phyloP scores from a whole-genome alignment of 2,888 invertebrate species.

The Trissoscelio sp. region DNA sequence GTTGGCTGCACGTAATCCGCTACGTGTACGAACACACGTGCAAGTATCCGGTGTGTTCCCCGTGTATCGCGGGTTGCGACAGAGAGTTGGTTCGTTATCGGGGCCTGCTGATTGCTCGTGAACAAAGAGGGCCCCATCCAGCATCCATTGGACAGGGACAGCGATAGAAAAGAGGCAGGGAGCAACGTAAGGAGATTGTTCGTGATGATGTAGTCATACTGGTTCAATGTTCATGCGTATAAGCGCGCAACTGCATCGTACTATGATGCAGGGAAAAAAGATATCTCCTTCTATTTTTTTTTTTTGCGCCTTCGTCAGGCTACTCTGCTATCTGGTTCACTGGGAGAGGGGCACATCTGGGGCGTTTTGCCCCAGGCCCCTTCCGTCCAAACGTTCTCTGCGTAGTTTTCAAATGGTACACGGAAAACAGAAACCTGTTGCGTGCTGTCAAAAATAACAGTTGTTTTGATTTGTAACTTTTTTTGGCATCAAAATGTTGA shows the following conservation, averaged over 20 bases:
- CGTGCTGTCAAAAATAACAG: too few species aligned
- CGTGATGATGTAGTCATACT: constrained; percentile 83
- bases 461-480: too few species aligned
- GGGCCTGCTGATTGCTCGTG: constrained; percentile 81
- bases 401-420: constrained; percentile 40
- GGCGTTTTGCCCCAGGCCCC: constrained; percentile 64
- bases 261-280: constrained; percentile 52
- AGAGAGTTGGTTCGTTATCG: constrained; percentile 82
- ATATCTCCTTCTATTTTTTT: constrained; percentile 60
- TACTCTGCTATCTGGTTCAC: constrained; percentile 41
- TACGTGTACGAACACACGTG: constrained; percentile 9
- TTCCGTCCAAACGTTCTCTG: constrained; percentile 35
- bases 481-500: too few species aligned
- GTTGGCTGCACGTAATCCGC: constrained; percentile 32
- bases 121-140: constrained; percentile 77
- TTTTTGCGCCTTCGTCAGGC: constrained; percentile 39
- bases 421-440: constrained; percentile 58
- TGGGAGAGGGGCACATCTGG: constrained; percentile 58
- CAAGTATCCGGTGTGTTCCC: constrained; percentile 64
- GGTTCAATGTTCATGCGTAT: constrained; percentile 76
- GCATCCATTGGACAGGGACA: constrained; percentile 74
- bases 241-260: constrained; percentile 75
- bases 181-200: constrained; percentile 82
- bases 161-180: constrained; percentile 73
- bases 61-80: constrained; percentile 84